A percentile compares a stretch with the other conserved stretches of the same genome.
Evolutionary conservation across 2,113 vertebrate genomes (phyloP).

Genomic region (Tonatia bakeri): DNA sequence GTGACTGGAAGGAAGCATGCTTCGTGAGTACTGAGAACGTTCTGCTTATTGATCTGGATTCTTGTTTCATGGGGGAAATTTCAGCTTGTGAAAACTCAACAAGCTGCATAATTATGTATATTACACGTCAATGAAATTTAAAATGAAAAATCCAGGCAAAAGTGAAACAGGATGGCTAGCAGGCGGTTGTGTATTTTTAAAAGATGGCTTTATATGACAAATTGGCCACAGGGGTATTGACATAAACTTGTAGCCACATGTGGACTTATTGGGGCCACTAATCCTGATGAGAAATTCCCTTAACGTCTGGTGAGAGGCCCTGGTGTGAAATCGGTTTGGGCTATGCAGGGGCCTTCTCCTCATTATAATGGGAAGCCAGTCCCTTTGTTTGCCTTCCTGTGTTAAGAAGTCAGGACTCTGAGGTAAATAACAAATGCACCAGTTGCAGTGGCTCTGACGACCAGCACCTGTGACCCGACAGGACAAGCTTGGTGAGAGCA

Average conservation of each 20-base stretch:
- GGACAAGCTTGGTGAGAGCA: not conserved
- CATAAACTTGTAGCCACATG: not conserved
- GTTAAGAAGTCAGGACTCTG: not conserved
- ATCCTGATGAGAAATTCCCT: not conserved
- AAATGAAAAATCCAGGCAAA: not conserved
- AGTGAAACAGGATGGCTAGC: not conserved
- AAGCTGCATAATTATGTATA: not conserved
- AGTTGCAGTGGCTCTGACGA: not conserved
- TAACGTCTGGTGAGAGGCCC: not conserved
- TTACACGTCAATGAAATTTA: not conserved
- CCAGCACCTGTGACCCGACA: not conserved
- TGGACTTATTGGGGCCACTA: not conserved
- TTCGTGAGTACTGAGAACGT: not conserved
- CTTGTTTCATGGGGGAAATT: not conserved
- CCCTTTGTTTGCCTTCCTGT: constrained; percentile 24
- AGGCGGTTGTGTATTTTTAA: not conserved
- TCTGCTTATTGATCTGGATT: not conserved
- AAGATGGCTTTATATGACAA: not conserved
- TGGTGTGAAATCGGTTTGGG: not conserved
- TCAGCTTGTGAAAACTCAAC: not conserved
- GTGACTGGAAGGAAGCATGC: not conserved
- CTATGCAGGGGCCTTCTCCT: not conserved
- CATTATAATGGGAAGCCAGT: not conserved
- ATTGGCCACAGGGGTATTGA: not conserved
- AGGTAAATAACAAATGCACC: not conserved